Evolutionary conservation across 2,113 vertebrate species (phyloP).

Genomic region (Myiopsitta monachus): DNA sequence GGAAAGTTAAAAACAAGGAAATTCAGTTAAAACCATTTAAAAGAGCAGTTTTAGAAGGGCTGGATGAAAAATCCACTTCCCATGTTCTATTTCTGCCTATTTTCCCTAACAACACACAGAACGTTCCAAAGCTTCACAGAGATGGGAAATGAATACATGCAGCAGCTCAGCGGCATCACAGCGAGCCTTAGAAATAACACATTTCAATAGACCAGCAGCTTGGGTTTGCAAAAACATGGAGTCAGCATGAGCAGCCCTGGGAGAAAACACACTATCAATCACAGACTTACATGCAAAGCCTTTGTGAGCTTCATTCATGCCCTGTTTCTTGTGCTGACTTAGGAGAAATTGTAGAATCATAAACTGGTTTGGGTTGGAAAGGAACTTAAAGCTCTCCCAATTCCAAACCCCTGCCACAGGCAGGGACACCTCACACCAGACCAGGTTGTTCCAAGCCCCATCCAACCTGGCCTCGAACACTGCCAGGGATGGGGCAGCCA

Average conservation of each 20-base stretch:
- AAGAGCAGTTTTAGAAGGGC: neutral
- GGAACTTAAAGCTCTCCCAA: neutral
- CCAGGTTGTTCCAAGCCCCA: neutral
- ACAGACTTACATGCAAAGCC: neutral
- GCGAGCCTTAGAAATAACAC: neutral
- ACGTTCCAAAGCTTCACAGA: neutral
- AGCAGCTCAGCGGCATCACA: neutral
- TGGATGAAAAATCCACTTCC: neutral
- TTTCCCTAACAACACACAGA: neutral
- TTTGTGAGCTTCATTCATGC: neutral
- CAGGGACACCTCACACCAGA: neutral
- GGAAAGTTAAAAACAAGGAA: neutral
- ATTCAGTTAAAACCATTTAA: neutral
- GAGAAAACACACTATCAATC: neutral
- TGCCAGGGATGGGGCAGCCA: neutral
- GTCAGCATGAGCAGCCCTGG: neutral
- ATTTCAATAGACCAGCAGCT: neutral
- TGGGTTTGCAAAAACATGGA: neutral
- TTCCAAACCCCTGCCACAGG: neutral
- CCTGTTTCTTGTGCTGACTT: fast-evolving
- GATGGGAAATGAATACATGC: fast-evolving
- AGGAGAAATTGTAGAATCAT: neutral
- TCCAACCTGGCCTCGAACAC: neutral
- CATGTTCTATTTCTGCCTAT: neutral
- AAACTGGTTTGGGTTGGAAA: neutral